Evolutionary conservation across 2,888 invertebrate species (phyloP), one percentile per base, ranked within the genome.

Genomic region (Volucella zonaria): DNA sequence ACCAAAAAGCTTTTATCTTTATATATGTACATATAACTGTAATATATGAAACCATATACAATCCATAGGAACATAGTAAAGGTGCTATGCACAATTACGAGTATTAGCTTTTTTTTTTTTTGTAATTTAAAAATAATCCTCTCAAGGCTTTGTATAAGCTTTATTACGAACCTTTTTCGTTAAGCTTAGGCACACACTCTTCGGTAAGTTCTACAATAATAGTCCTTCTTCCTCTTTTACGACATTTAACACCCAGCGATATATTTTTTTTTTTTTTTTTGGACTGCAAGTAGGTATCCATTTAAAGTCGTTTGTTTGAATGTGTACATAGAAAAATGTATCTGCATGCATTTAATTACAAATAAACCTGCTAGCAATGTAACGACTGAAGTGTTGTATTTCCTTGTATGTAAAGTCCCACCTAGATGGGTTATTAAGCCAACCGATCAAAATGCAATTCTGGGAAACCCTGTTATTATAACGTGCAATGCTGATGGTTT

Each of bases 401-500:
- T 31, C 31, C 31, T 31, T 31, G 14, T 43, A 49, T 66, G n/a
- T 82, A 80, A 77, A 96, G 96, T 96, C 86, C 96, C 96, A 18
- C 96, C 96, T 8, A 95, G 95, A 89, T 95, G 96, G 95, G 93
- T 95, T 74, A 92, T 94, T 88, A 95, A 96, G 89, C 95, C 95
- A 10, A 93, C 93, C 89, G 95, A 96, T 90, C 94, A 94, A 87
- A 94, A 95, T 71, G 95, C 95, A 59, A 93, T 96, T 87, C 94
- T 95, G 66, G 96, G 96, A 43, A 95, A 95, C 88, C 92, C 94
- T 3, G 93, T 95, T 74, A 93, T 94, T 6, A 92, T 96, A 87
- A 94, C 94, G 87, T 96, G 96, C 89, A 94, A 94, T 89, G 96
- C 96, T 10, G 94, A 95, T 67, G 96, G 96, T 47, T 96, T 96